Evolutionary conservation across 1,140 invertebrate species (phyloP), one percentile per base, ranked within the genome.

Genomic region (Dysdera silvatica): DNA sequence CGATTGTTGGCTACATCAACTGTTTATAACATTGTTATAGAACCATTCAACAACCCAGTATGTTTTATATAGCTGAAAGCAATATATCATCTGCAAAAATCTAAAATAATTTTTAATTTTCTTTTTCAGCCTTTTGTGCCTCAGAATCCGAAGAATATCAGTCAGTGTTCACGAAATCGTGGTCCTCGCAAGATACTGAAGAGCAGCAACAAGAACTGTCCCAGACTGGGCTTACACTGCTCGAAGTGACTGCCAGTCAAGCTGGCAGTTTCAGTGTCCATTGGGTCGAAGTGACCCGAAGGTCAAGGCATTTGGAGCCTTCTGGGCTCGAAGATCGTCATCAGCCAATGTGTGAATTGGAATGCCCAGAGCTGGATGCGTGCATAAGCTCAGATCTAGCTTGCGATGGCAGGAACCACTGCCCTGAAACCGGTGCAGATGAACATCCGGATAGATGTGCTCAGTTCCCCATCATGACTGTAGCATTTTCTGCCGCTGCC

Each of bases 321-420:
- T n/a, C n/a, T n/a, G n/a, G n/a, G n/a, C n/a, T n/a, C n/a, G n/a
- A n/a, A n/a, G n/a, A n/a, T n/a, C 49, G 49, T 1, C 37, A 31
- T 4, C 20, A 31, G 0, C 48, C 35, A 1, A 40, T 28, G 2
- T 63, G 89, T 69, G 80, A 82, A 62, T 84, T 87, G 68, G 82
- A 84, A 26, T 94, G 90, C 73, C 85, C 88, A 1, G 89, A 91
- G 58, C 72, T 94, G 62, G 85, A 89, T 71, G 89, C 89, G 2
- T 94, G 90, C 75, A 91, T 93, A 70, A 88, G 89, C 69, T 80
- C 84, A 0, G 84, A 84, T 14, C 80, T 94, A 6, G 91, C 89
- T 87, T 94, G 90, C 73, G 89, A 94, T 71, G 89, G 88, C 0
- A 76, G 83, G 16, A 80, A 82, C 24, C 88, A 93, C 70, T 92